These are phyloP conservation scores for Lamellibrachia columna DNA, from an alignment of 2,888 invertebrate species.

Conservation along the genomic window DNA sequence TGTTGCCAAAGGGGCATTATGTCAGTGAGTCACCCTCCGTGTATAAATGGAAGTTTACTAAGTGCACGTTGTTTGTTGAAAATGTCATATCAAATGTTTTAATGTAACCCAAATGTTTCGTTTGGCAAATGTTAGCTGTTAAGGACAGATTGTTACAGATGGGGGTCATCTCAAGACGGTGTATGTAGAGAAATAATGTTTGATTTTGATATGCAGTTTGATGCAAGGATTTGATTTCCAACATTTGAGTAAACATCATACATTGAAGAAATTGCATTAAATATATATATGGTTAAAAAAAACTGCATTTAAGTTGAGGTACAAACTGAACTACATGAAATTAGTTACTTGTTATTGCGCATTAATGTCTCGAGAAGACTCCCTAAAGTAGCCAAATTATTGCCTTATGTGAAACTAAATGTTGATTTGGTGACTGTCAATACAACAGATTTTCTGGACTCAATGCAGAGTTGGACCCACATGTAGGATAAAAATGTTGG, in stretches of 20 bases:
- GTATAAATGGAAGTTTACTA: neutral
- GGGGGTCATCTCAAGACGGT: neutral
- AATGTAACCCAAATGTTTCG: neutral
- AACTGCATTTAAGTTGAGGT: neutral
- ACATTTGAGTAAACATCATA: neutral
- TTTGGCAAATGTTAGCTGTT: neutral
- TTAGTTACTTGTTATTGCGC: neutral
- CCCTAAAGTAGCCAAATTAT: neutral
- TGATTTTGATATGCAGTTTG: neutral
- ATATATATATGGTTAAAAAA: neutral
- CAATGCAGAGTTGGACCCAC: neutral
- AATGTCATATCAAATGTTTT: slow-evolving; percentile 6
- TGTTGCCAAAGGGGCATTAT: neutral
- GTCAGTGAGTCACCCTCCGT: neutral
- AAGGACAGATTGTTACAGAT: neutral
- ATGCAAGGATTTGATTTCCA: neutral
- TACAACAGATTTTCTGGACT: neutral
- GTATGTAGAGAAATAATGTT: neutral
- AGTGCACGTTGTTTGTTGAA: neutral
- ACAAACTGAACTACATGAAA: neutral
- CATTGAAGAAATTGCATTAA: neutral
- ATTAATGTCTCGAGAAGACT: neutral
- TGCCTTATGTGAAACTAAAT: neutral
- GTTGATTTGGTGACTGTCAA: neutral
- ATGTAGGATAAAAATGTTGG: neutral